Evolutionary conservation across 2,797 vertebrate genomes (phyloP).

Genomic region (Rhinatrema bivittatum): DNA sequence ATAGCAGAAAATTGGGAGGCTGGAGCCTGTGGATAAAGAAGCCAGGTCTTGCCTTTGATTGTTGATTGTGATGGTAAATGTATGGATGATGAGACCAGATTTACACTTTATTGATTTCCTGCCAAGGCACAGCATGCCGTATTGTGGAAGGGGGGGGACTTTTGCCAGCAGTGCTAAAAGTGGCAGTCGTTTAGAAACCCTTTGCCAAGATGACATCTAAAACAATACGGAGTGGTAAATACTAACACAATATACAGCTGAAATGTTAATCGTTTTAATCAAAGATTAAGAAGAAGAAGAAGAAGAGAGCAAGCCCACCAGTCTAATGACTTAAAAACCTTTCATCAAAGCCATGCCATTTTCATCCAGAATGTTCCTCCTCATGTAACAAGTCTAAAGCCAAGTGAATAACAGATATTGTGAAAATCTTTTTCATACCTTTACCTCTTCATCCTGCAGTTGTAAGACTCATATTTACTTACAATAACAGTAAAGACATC

Average conservation of each 20-base stretch:
- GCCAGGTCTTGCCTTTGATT: conserved; percentile 99
- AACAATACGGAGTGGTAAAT: conserved; percentile 67
- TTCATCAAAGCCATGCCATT: conserved; percentile 47
- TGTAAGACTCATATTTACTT: no score
- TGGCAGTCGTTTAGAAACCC: conserved; percentile 71
- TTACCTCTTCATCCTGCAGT: no score
- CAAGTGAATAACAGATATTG: no score
- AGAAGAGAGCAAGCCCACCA: no score
- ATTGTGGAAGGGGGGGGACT: conserved; percentile 79
- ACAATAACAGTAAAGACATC: no score
- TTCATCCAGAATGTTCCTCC: conserved; percentile 18
- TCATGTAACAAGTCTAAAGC: no score
- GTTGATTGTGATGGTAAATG: conserved; percentile 99
- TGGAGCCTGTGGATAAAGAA: conserved; percentile 99
- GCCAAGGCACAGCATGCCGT: conserved; percentile 97
- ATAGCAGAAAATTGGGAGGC: conserved; percentile 99
- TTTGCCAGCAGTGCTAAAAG: conserved; percentile 69
- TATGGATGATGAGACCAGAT: conserved; percentile 99
- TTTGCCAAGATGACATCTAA: conserved; percentile 72
- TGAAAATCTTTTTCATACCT: no score
- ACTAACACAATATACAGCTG: conserved; percentile 67
- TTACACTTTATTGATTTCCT: conserved; percentile 99
- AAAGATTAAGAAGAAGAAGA: no score
- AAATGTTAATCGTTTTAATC: conserved; percentile 55
- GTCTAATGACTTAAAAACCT: no score